Base-by-base conservation (phyloP, 1,140 invertebrate genomes). In the Caerostris extrusa region DNA sequence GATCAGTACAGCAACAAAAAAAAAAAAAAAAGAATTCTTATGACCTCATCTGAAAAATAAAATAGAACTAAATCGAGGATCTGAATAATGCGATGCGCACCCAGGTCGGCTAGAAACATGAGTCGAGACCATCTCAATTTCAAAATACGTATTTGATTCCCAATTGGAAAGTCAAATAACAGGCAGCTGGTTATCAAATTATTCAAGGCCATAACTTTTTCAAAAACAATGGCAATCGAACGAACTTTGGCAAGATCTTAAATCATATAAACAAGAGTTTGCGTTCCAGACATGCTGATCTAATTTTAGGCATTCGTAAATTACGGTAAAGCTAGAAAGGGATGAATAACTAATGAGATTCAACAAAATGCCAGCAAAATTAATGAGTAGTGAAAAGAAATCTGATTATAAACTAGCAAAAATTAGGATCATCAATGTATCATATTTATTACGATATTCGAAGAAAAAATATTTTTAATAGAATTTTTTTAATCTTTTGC, bases 291-390 rank as follows among this genome's bases (percentile, higher is more conserved):
- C 61, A 50, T 50, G 58, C 10, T 57, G 86, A 55, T 88, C 86
- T 64, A 88, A 88, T 88, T 88, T 88, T 61, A 88, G 64, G 86
- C 19, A 88, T 17, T 88, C 86, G 60, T 88, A 88, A 88, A 88
- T 61, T 19, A 88, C 50, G 56, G 56, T 56, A 83, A 57, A 57
- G 8, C 82, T 34, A 34, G 34, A 34, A 34, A 34, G 34, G 34
- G 34, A 34, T 34, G 34, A 34, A 34, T 34, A 34, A 34, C 34
- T 34, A 34, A 34, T 34, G 34, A 34, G 34, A 34, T 34, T 34
- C 34, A 34, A 34, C 34, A 34, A 34, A 34, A 34, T 34, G 34
- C 34, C 34, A 1, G 2, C 34, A 0, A 34, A 34, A 34, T 34
- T 34, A 34, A 34, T 34, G 34, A 34, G 2, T 34, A 34, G 34